A percentile compares a stretch with the other conserved stretches of the same genome.
These are phyloP conservation scores for Steinernema carpocapsae DNA, from an alignment of 2,888 invertebrate genomes.

Conservation along the genomic window DNA sequence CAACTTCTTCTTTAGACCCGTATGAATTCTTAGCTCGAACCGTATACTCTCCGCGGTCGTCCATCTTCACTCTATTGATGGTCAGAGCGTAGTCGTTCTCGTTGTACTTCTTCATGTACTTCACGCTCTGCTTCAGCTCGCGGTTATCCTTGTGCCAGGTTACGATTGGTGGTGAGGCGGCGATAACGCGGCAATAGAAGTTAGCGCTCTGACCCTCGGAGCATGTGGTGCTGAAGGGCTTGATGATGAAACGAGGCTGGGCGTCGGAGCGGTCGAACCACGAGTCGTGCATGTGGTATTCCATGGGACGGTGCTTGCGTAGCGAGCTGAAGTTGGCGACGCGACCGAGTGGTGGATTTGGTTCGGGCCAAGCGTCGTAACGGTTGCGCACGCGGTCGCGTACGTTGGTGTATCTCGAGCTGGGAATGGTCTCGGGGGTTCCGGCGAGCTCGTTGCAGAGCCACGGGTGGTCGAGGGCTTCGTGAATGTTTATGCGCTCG, in stretches of 20 bases:
- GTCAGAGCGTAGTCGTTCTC: constrained; percentile 96
- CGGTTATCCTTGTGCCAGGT: constrained; percentile 93
- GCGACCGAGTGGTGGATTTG: constrained; percentile 90
- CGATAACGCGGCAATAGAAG: constrained; percentile 93
- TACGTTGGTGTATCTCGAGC: constrained; percentile 83
- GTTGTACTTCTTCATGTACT: constrained; percentile 96
- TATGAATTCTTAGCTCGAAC: constrained; percentile 95
- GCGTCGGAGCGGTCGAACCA: constrained; percentile 78
- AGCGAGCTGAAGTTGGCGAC: constrained; percentile 96
- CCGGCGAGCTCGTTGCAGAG: constrained; percentile 74
- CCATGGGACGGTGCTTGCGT: constrained; percentile 90
- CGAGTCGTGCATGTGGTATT: constrained; percentile 93
- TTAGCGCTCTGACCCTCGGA: constrained; percentile 96
- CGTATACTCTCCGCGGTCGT: constrained; percentile 95
- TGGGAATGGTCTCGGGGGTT: constrained; percentile 77
- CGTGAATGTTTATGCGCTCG: constrained; percentile 96
- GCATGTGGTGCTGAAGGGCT: constrained; percentile 91
- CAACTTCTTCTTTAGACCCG: constrained; percentile 91
- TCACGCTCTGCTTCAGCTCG: constrained; percentile 93
- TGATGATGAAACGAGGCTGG: constrained; percentile 95
- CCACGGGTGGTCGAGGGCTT: constrained; percentile 94
- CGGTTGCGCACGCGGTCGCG: constrained; percentile 83
- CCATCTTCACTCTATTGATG: constrained; percentile 90
- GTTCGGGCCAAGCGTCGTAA: constrained; percentile 74
- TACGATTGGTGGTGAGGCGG: constrained; percentile 88